Base-by-base conservation (phyloP, 1,140 invertebrate genomes). In the Cardiocondyla obscurior region DNA sequence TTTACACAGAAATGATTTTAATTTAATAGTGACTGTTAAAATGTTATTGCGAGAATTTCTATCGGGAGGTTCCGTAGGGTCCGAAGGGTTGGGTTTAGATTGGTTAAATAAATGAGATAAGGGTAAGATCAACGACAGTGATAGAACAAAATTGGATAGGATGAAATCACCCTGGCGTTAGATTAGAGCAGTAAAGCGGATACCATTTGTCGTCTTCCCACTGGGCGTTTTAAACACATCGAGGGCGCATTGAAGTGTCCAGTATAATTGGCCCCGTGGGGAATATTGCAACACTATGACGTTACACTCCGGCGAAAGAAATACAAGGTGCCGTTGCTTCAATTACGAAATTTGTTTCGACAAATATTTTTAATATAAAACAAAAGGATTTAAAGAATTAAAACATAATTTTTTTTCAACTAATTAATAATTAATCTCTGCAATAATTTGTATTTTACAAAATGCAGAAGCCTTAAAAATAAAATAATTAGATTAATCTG, bases 221-320 rank as follows among this genome's bases (percentile, higher is more conserved):
- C 12, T 14, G 73, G 58, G 19, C 58, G 25, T 76, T 76, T 76
- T 76, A 64, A 30, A 49, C 30, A 46, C 73, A 46, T 76, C 44
- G 73, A 51, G 73, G 57, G 57, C 55, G 62, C 74, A 69, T 69
- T 69, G 62, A 77, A 30, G 46, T 69, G 33, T 79, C 33, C 49
- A 39, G n/a, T 33, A 28, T 79, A 79, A 79, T 67, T 55, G 74
- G 33, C 16, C 46, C 55, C 33, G 28, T 0, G 30, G 46, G 33
- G 33, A 67, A 67, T 79, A 77, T 42, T 7, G 60, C 8, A 62
- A 28, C 8, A 28, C 46, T 46, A 33, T 60, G 25, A 39, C 33
- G 16, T 53, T 79, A 69, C 4, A 67, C n/a, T 77, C 33, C 6
- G 12, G 0, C 25, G 4, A 2, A 42, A 53, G 25, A 53, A 79